Evolutionary conservation across 1,140 invertebrate genomes (phyloP), one percentile per base, ranked within the genome.

Genomic region (Trichonephila clavata): DNA sequence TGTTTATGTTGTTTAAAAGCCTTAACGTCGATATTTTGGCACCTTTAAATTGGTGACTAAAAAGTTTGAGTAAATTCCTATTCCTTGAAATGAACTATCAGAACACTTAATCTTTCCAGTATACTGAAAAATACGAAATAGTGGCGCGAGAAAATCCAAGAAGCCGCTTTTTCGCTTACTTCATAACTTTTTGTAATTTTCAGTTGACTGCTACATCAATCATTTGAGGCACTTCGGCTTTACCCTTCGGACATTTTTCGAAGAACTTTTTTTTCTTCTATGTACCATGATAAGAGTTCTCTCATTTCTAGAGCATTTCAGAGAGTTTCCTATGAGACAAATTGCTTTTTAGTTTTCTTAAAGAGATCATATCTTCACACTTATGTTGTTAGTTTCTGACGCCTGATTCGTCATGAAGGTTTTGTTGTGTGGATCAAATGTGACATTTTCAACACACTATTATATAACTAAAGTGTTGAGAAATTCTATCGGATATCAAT

Each of bases 141-240:
- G 86, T 24, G 27, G 21, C 18, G 43, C 10, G 68, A 50, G 63
- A 88, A 88, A 88, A 68, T 71, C 86, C 27, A 88, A 39, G 63
- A 71, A 68, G 61, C 60, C 63, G 59, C 32, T 61, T 88, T 88
- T 68, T 68, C 61, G 86, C 86, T 88, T 68, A 71, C 61, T 88
- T 88, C 86, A 88, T 88, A 88, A 88, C 86, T 88, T 88, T 88
- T 88, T 88, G 86, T 88, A 88, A 88, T 88, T 88, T 88, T 43
- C 61, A 88, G 86, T 88, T 88, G 86, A 88, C 86, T 88, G 86
- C 27, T 27, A 39, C 86, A 88, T 88, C 86, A 88, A 88, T 88
- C 86, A 88, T 68, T 68, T 88, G 21, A 88, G 61, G 59, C 86
- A 68, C 59, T 88, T 63, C 60, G 61, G 86, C 16, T 88, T 88